Evolutionary conservation across 2,888 invertebrate genomes (phyloP), one percentile per base, ranked within the genome.

Genomic region (Euproctis similis): DNA sequence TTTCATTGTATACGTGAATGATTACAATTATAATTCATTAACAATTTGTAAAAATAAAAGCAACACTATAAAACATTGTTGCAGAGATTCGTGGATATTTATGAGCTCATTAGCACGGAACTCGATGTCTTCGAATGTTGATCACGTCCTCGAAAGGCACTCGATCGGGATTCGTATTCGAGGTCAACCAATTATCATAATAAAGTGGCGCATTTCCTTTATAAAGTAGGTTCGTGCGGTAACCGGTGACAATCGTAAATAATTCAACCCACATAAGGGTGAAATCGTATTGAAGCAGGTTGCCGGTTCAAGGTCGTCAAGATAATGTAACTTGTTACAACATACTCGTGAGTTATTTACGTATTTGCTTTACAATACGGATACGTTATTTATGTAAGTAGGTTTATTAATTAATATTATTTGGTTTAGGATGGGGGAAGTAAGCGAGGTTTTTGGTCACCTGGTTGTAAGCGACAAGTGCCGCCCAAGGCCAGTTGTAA

Each of bases 171-270:
- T 46, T 48, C 45, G 46, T 45, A 52, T 57, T 60, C 43, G 46
- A 47, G 54, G 52, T 46, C 58, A 34, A 48, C 49, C 51, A 59
- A 65, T 64, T 59, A 63, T 59, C 55, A 54, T 62, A 54, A 64
- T 61, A 58, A 58, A 62, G 57, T 57, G 47, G 46, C 52, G 45
- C 55, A 58, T 62, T 61, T 53, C 47, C 49, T 51, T 59, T 53
- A 53, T 50, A 55, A 59, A 56, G 46, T 51, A 50, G 49, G 45
- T 46, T 53, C 46, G 41, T 55, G 48, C 51, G 51, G 54, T 54
- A 43, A 43, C 31, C 26, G 45, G 48, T 36, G 49, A 53, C 50
- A 45, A 46, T 52, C 43, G 46, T 51, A 53, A 53, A 59, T 59
- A 57, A 53, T 56, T 58, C 44, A 49, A 25, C 28, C 20, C 38